phyloP scores from a whole-genome alignment of 1,140 invertebrate species.

The Cyphomyrmex costatus region DNA sequence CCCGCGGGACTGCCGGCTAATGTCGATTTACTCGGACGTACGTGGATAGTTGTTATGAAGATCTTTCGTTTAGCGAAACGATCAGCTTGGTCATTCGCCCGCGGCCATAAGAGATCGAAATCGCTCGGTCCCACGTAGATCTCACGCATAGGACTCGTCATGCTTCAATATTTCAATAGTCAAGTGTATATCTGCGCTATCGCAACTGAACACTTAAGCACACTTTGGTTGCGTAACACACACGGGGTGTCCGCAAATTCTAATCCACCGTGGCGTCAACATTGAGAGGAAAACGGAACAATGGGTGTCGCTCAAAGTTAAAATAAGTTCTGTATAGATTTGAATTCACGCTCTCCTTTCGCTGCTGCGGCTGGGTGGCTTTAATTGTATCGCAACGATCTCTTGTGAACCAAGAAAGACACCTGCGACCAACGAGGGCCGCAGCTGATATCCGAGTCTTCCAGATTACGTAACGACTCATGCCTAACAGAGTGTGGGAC shows the following conservation, averaged over 20 bases:
- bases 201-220: constrained; percentile 10
- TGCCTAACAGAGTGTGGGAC: constrained; percentile 72
- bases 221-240: not conserved
- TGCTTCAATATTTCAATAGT: constrained; percentile 36
- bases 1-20: constrained; percentile 59
- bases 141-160: constrained; percentile 30
- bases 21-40: constrained; percentile 31
- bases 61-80: constrained; percentile 35
- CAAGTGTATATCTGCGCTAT: not conserved
- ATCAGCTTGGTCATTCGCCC: constrained; percentile 27
- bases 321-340: constrained; percentile 54
- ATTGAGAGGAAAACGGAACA: constrained; percentile 49
- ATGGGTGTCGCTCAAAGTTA: constrained; percentile 38
- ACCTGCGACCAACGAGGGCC: constrained; percentile 66
- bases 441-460: constrained; percentile 70
- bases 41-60: not conserved
- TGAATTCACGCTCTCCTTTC: constrained; percentile 51
- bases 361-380: constrained; percentile 46
- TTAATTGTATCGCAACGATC: constrained; percentile 72
- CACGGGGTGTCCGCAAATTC: constrained; percentile 5
- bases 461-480: constrained; percentile 72
- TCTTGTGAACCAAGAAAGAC: constrained; percentile 66
- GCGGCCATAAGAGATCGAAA: constrained; percentile 42
- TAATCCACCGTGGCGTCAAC: not conserved
- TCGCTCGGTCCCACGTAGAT: constrained; percentile 26